A percentile compares a stretch with the other conserved stretches of the same genome.
Conservation (phyloP, 2,888 invertebrate species). For the Panzeria rudis region DNA sequence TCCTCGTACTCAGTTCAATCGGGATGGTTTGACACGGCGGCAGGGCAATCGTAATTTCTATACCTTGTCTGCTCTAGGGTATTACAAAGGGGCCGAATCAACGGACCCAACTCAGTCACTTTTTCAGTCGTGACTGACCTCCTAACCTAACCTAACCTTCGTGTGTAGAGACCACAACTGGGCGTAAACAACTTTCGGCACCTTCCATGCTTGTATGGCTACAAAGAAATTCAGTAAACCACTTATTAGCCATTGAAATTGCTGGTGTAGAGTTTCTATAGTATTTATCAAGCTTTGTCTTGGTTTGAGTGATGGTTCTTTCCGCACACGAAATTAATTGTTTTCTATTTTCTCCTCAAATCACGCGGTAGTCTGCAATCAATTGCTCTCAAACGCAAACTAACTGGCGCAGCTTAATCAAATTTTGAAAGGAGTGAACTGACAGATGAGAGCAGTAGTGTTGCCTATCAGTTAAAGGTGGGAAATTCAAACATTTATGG, state of each 20-base stretch:
- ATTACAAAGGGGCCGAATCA: too few species aligned
- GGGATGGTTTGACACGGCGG: too few species aligned
- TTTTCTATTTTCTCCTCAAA: not conserved
- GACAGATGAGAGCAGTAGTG: not conserved
- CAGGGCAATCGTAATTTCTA: too few species aligned
- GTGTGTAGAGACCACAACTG: not conserved
- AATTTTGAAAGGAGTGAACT: not conserved
- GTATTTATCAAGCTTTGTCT: not conserved
- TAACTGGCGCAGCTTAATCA: not conserved
- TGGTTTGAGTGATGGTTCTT: slow-evolving; percentile 5
- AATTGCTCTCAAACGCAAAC: not conserved
- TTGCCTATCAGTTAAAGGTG: too few species aligned
- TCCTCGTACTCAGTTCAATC: too few species aligned
- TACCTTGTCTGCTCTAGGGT: too few species aligned
- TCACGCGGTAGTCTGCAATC: not conserved
- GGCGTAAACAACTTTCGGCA: not conserved
- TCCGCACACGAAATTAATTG: not conserved
- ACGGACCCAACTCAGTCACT: too few species aligned
- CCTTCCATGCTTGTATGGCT: not conserved
- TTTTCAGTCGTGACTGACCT: too few species aligned
- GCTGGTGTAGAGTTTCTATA: not conserved
- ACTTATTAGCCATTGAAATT: not conserved
- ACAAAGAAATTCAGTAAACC: not conserved
- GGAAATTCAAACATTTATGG: too few species aligned
- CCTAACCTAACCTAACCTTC: too few species aligned